Percentiles rank a stretch among this genome's conserved stretches.
phyloP scores from a whole-genome alignment of 2,888 invertebrate species.

The Callosobruchus maculatus region DNA sequence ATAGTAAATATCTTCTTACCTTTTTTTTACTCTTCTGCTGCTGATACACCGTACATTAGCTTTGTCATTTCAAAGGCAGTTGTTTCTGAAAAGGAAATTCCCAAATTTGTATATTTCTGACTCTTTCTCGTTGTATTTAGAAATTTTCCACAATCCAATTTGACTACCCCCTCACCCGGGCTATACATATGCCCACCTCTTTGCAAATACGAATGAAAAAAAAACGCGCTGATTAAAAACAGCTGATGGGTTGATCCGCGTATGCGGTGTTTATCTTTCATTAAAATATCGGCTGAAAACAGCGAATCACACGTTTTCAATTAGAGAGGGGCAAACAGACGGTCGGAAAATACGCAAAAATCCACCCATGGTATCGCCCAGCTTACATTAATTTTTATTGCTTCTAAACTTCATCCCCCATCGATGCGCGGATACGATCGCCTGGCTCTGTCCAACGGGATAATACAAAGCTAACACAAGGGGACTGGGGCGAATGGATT shows the following conservation, averaged over 20 bases:
- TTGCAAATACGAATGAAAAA: neutral
- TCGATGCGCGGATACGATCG: neutral
- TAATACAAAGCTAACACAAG: neutral
- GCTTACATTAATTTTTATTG: conserved; percentile 14
- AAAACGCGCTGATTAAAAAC: neutral
- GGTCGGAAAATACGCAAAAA: neutral
- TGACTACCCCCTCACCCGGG: too few relatives aligned
- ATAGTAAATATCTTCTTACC: too few relatives aligned
- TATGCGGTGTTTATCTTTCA: conserved; percentile 46
- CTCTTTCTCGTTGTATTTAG: too few relatives aligned
- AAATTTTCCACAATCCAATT: too few relatives aligned
- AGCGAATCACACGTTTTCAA: conserved; percentile 48
- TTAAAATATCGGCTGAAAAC: conserved; percentile 47
- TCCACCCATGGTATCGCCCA: neutral
- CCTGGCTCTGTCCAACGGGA: neutral
- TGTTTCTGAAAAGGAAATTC: too few relatives aligned
- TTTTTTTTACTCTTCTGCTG: too few relatives aligned
- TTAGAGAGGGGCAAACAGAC: conserved; percentile 19
- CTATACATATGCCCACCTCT: neutral
- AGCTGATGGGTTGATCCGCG: conserved; percentile 13
- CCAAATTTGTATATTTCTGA: too few relatives aligned
- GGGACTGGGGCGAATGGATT: neutral
- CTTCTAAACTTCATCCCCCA: conserved; percentile 5
- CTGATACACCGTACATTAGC: too few relatives aligned
- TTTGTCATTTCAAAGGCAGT: too few relatives aligned